Evolutionary conservation across 2,113 vertebrate genomes (phyloP).

Genomic region (Centropus unirufus): DNA sequence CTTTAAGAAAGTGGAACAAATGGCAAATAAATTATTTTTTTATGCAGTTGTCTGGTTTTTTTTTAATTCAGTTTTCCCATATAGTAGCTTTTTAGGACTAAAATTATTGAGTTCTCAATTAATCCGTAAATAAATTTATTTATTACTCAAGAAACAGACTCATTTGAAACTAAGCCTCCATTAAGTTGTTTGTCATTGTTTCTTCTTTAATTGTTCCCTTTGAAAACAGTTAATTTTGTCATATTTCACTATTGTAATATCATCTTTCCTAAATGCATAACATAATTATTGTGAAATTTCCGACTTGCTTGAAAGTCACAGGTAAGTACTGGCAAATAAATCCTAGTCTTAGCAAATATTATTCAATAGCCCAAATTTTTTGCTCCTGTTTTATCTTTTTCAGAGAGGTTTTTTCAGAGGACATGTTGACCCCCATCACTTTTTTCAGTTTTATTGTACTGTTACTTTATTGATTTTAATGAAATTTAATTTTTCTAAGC

Average conservation of each 20-base stretch:
- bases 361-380: slow-evolving; percentile 17
- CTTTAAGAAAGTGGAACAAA: background rate
- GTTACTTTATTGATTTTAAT: background rate
- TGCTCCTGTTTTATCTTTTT: background rate
- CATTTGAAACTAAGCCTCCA: background rate
- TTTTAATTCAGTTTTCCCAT: background rate
- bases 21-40: background rate
- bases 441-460: background rate
- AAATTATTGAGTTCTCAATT: background rate
- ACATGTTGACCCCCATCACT: background rate
- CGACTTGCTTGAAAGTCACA: background rate
- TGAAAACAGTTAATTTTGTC: background rate
- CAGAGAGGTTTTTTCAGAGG: background rate
- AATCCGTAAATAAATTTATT: background rate
- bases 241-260: background rate
- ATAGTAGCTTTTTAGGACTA: background rate
- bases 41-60: no score
- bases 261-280: background rate
- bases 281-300: slow-evolving; percentile 14
- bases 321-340: slow-evolving; percentile 9
- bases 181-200: background rate
- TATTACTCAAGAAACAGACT: background rate
- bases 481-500: background rate
- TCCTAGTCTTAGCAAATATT: background rate
- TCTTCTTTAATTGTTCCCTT: background rate